Evolutionary conservation across 2,797 vertebrate genomes (phyloP).

Genomic region (Acrossocheilus wenchowensis): DNA sequence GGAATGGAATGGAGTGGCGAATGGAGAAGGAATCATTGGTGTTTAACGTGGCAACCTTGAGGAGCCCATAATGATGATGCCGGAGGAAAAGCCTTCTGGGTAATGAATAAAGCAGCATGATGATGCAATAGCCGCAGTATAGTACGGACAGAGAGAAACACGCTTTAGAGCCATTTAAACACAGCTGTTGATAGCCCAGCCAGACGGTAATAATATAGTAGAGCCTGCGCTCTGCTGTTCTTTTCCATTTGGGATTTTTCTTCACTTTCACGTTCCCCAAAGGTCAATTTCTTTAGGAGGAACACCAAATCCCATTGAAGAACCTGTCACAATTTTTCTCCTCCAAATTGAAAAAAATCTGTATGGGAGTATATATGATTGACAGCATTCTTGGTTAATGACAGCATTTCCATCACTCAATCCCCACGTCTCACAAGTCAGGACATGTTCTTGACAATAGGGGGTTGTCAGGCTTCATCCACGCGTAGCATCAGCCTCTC

Average conservation of each 20-base stretch:
- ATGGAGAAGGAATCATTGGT: conserved; percentile 22
- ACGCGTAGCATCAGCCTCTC: conserved; percentile 9
- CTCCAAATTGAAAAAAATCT: background rate
- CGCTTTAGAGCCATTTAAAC: conserved; percentile 44
- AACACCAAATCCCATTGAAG: conserved; percentile 14
- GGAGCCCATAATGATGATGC: conserved; percentile 31
- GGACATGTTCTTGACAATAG: conserved; percentile 23
- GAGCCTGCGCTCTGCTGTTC: conserved; percentile 1
- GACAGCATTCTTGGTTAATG: conserved; percentile 53
- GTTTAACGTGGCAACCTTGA: conserved; percentile 43
- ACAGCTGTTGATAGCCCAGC: conserved; percentile 57
- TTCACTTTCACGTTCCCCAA: conserved; percentile 18
- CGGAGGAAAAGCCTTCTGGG: conserved; percentile 23
- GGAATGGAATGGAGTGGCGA: background rate
- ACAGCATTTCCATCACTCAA: conserved; percentile 25
- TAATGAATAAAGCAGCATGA: conserved; percentile 56
- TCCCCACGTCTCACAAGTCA: conserved; percentile 36
- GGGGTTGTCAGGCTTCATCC: conserved; percentile 46
- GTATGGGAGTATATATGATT: conserved; percentile 11
- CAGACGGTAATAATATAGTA: conserved; percentile 52
- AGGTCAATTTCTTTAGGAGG: conserved; percentile 29
- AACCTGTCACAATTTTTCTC: conserved; percentile 22
- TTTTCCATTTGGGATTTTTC: conserved; percentile 50
- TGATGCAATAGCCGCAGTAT: conserved; percentile 45
- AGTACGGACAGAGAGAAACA: conserved; percentile 39